These are phyloP conservation scores for Andricus curvator DNA, from an alignment of 2,888 invertebrate genomes.

Conservation along the genomic window DNA sequence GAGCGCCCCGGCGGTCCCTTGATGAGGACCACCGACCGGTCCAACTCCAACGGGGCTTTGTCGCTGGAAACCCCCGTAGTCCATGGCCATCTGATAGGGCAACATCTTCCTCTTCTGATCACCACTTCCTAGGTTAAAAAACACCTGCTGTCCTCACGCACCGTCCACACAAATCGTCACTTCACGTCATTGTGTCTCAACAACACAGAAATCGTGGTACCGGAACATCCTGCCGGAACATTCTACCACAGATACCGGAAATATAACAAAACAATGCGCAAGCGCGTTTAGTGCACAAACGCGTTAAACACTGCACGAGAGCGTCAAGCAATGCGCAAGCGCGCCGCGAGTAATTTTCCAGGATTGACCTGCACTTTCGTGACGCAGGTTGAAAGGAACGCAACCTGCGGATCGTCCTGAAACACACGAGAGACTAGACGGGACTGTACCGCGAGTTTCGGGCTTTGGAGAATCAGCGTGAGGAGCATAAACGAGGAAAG, in stretches of 20 bases:
- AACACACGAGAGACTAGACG: constrained; percentile 32
- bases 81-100: constrained; percentile 94
- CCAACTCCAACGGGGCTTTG: constrained; percentile 78
- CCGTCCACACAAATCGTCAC: constrained; percentile 45
- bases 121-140: constrained; percentile 35
- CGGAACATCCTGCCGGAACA: constrained; percentile 1
- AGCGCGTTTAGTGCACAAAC: not conserved
- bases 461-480: not conserved
- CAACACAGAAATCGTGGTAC: constrained; percentile 10
- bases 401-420: constrained; percentile 28
- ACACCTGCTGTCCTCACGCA: constrained; percentile 30
- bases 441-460: constrained; percentile 36
- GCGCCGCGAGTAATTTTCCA: not conserved
- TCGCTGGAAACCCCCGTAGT: constrained; percentile 80
- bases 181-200: constrained; percentile 44
- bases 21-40: constrained; percentile 82
- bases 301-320: not conserved
- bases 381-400: not conserved
- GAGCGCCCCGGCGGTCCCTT: constrained; percentile 88
- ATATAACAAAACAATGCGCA: not conserved
- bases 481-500: constrained; percentile 20
- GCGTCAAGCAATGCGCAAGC: not conserved
- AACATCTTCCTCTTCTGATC: constrained; percentile 81
- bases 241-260: not conserved
- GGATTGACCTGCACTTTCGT: not conserved